Conservation (phyloP, 2,113 vertebrate genomes). For the Malurus alboscapulatus region DNA sequence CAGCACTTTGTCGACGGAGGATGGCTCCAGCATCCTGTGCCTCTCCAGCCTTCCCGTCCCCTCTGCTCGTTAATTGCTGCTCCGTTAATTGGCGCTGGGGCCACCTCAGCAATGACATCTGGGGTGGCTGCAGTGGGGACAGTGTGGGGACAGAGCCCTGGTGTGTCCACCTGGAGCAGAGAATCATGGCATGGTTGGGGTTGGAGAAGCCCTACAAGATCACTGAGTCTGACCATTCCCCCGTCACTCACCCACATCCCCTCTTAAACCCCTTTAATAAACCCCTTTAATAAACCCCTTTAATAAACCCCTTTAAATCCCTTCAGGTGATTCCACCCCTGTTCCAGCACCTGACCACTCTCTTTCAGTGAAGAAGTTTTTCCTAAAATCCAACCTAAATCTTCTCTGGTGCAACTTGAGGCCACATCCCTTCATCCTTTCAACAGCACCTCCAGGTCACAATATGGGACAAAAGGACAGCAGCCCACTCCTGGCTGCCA, state of each 20-base stretch:
- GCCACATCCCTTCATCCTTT: background rate
- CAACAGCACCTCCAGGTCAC: background rate
- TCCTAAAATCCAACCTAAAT: background rate
- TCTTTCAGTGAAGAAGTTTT: background rate
- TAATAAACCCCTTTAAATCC: background rate
- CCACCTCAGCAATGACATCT: background rate
- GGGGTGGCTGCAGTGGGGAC: background rate
- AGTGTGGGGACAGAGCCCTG: background rate
- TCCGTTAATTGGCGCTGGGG: background rate
- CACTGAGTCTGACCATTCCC: rapidly evolving
- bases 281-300: too few relatives aligned
- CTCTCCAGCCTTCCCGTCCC: background rate
- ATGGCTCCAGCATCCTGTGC: conserved; percentile 55
- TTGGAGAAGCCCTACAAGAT: background rate
- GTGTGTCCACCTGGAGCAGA: background rate
- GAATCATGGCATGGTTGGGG: rapidly evolving
- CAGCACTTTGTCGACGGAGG: conserved; percentile 77
- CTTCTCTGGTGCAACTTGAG: background rate
- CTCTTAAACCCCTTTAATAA: too few relatives aligned
- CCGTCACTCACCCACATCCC: too few relatives aligned
- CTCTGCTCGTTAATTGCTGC: rapidly evolving
- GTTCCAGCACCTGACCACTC: background rate
- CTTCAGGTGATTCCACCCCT: background rate
- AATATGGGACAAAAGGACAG: background rate
- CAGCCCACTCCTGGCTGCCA: background rate